phyloP scores from a whole-genome alignment of 2,797 vertebrate species.

The Onychomys arenicola region DNA sequence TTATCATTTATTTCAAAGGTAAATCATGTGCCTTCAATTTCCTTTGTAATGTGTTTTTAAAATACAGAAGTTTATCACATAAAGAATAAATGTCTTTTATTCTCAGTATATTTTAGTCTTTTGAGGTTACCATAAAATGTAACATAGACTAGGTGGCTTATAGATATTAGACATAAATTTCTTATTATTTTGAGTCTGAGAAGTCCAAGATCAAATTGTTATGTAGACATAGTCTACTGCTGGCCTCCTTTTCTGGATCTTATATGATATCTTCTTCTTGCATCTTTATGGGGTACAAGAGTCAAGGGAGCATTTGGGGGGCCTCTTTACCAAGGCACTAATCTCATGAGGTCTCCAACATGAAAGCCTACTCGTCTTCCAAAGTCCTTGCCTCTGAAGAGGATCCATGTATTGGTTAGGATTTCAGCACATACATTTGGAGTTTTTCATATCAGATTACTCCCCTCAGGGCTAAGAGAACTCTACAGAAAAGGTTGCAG shows the following conservation, averaged over 20 bases:
- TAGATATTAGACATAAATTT: not conserved
- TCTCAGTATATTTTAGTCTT: not conserved
- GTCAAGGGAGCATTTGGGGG: not conserved
- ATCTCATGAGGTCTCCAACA: not conserved
- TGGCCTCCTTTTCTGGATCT: not conserved
- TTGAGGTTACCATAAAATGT: not conserved
- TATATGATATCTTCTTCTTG: not conserved
- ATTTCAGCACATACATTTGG: not conserved
- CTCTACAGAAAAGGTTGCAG: not conserved
- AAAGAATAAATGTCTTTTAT: not conserved
- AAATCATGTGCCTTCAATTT: not conserved
- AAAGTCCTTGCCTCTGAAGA: not conserved
- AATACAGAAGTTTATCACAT: not conserved
- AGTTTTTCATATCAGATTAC: not conserved
- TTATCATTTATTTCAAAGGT: constrained; percentile 25
- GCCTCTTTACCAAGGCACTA: not conserved
- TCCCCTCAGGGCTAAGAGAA: not conserved
- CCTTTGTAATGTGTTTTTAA: not conserved
- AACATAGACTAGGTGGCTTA: not conserved
- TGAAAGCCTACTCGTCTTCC: not conserved
- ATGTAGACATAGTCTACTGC: not conserved
- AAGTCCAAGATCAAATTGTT: not conserved
- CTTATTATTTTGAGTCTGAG: not conserved
- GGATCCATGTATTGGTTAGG: not conserved
- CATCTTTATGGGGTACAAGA: not conserved